A percentile compares a stretch with the other conserved stretches of the same genome.
Evolutionary conservation across 2,888 invertebrate genomes (phyloP).

Genomic region (Tholera decimalis): DNA sequence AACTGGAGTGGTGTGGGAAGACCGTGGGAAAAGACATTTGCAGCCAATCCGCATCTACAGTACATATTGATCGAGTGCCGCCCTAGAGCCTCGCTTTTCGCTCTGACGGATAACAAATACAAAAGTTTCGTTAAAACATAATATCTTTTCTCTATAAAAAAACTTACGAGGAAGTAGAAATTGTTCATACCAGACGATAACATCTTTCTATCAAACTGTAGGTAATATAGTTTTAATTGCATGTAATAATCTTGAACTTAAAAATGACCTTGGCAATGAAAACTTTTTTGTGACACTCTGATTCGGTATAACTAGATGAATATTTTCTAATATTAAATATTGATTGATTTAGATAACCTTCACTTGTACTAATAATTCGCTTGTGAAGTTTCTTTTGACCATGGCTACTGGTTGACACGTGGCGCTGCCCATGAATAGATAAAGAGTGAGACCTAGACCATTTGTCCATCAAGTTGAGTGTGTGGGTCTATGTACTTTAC

Average conservation of each 20-base stretch:
- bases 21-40: constrained; percentile 78
- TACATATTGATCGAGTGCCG: constrained; percentile 77
- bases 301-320: too few relatives aligned
- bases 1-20: constrained; percentile 51
- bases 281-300: too few relatives aligned
- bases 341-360: background rate
- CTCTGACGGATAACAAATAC: constrained; percentile 25
- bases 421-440: constrained; percentile 13
- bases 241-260: too few relatives aligned
- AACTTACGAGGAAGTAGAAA: background rate
- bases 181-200: background rate
- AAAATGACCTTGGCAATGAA: background rate
- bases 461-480: background rate
- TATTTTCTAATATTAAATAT: too few relatives aligned
- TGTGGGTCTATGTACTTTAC: rapidly evolving
- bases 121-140: constrained; percentile 12
- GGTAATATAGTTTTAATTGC: background rate
- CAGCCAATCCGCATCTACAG: constrained; percentile 72
- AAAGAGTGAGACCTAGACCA: constrained; percentile 8
- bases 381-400: background rate
- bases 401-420: background rate
- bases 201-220: background rate
- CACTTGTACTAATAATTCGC: background rate
- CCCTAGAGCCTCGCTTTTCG: constrained; percentile 53
- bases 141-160: background rate